Base-by-base conservation (phyloP, 2,113 vertebrate species). In the Urocolius indicus region DNA sequence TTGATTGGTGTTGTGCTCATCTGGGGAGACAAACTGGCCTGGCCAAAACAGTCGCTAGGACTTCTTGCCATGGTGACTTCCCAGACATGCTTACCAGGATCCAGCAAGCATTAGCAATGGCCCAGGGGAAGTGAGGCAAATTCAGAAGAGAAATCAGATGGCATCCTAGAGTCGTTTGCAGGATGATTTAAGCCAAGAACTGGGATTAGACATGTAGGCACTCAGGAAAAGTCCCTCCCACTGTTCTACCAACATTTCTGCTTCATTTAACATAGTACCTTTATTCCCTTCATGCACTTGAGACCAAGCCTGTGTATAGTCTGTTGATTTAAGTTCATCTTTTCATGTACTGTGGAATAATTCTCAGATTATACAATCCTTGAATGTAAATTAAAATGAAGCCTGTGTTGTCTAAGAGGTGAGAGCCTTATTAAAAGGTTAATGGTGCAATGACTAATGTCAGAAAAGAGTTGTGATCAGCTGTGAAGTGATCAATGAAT, bases 401-500 rank as follows among this genome's bases (percentile, higher is more conserved):
- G 34, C 16, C 63, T 59, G 29, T 62, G 61, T 45, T 86, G 21
- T 46, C 24, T 49, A 0, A 52, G 43, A 78, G 65, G 73, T 78
- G 61, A 84, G 43, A 78, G 24, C 23, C 49, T 81, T 86, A 36
- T 75, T 30, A 34, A 96, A 92, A 96, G 59, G 90, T 89, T 91
- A 94, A 93, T 71, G 52, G 41, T 73, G 77, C 46, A 48, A 22
- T 57, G 58, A 48, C 62, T 87, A 27, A 61, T 72, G 68, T 87
- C 83, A 92, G 66, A 30, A 54, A 45, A 73, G 24, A 13, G 48
- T 55, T 68, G n/a, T 2, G 59, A 57, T 90, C 43, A 77, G 45
- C 71, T 91, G 78, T 67, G 75, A 81, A 67, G 36, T 52, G 87
- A 93, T 95, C 95, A 91, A 45, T 95, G 87, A 88, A 88, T 89